Evolutionary conservation across 2,888 invertebrate genomes (phyloP).

Genomic region (Fragum whitleyi): DNA sequence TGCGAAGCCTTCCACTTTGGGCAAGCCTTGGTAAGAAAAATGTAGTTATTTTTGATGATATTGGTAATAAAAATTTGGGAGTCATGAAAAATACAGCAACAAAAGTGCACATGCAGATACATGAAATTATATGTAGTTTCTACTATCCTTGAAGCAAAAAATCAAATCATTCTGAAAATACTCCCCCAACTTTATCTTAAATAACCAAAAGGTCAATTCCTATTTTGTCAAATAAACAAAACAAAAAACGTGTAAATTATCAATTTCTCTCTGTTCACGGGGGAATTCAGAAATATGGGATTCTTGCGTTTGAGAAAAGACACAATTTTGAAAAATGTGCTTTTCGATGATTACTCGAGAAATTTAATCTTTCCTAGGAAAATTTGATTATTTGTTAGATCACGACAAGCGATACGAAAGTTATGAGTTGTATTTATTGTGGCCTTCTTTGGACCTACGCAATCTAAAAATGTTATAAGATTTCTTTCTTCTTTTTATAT

Average conservation of each 20-base stretch:
- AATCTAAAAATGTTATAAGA: too few species aligned
- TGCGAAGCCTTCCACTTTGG: too few species aligned
- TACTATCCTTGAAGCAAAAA: too few species aligned
- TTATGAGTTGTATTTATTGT: background rate
- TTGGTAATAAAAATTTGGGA: too few species aligned
- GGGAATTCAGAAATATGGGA: conserved; percentile 4
- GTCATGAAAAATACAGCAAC: too few species aligned
- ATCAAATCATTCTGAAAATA: too few species aligned
- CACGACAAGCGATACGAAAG: background rate
- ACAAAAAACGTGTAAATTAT: background rate
- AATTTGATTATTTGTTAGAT: background rate
- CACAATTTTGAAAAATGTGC: conserved; percentile 1
- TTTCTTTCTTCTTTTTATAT: too few species aligned
- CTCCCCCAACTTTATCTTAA: background rate
- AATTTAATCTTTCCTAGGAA: conserved; percentile 1
- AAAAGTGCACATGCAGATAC: too few species aligned
- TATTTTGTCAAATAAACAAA: background rate
- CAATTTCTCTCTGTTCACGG: background rate
- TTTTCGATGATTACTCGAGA: background rate
- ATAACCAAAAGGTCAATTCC: background rate
- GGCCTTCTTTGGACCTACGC: background rate
- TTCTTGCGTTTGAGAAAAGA: background rate
- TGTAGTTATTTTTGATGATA: too few species aligned
- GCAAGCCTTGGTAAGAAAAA: too few species aligned
- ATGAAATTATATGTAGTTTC: too few species aligned